Conservation (phyloP, 2,888 invertebrate species). For the Tanypteryx hageni region DNA sequence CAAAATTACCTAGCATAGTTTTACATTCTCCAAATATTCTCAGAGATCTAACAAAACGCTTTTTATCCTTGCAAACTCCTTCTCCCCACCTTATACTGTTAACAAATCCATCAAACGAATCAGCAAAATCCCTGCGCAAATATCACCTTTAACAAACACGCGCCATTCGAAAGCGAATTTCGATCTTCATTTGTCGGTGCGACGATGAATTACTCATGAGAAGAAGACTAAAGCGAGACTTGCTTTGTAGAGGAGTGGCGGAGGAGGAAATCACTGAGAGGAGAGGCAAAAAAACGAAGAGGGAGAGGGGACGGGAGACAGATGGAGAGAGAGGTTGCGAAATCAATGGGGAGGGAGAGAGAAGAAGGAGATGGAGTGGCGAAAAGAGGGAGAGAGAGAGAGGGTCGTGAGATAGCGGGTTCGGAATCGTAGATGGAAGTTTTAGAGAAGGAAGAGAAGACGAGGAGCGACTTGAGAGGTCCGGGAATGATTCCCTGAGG, state of each 20-base stretch:
- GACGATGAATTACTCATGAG: slow-evolving; percentile 26
- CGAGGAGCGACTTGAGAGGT: too few species aligned
- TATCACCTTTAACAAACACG: background rate
- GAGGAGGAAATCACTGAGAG: background rate
- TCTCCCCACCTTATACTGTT: background rate
- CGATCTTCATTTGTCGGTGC: background rate
- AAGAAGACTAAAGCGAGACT: background rate
- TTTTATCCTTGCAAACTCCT: background rate
- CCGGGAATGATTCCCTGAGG: background rate
- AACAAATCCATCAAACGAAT: background rate
- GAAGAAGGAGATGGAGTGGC: too few species aligned
- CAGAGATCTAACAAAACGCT: too few species aligned
- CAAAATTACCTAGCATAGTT: too few species aligned
- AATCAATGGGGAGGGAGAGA: too few species aligned
- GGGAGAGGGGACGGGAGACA: too few species aligned
- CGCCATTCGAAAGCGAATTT: background rate
- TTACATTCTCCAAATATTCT: too few species aligned
- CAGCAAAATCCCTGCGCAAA: background rate
- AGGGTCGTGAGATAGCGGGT: too few species aligned
- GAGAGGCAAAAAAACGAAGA: background rate
- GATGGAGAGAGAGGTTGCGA: too few species aligned
- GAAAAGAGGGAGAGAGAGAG: too few species aligned
- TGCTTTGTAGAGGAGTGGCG: background rate
- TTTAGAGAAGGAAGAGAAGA: too few species aligned
- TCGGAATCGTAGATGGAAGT: too few species aligned